A percentile compares a stretch with the other conserved stretches of the same genome.
Evolutionary conservation across 2,888 invertebrate species (phyloP).

Genomic region (Parthenolecanium corni): DNA sequence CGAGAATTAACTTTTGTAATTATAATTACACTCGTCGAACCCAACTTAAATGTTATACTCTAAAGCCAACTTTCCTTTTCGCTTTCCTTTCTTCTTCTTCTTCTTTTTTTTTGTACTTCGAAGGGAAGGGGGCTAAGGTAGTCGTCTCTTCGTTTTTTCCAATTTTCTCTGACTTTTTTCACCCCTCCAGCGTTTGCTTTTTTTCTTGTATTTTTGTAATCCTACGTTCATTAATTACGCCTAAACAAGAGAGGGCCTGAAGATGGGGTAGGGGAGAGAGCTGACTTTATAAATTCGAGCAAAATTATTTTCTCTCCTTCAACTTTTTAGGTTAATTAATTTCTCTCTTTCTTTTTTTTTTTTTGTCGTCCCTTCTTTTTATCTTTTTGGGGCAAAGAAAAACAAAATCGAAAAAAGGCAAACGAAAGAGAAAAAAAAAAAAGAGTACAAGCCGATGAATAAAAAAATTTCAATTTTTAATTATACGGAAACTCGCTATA

Average conservation of each 20-base stretch:
- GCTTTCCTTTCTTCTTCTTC: no score
- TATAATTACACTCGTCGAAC: slow-evolving; percentile 3
- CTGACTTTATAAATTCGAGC: no score
- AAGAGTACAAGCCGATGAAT: no score
- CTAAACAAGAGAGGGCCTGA: neutral
- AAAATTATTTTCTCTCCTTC: no score
- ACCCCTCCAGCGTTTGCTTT: neutral
- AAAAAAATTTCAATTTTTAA: no score
- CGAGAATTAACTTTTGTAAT: slow-evolving; percentile 16
- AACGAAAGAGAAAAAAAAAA: no score
- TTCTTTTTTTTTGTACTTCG: no score
- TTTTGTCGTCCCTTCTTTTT: neutral
- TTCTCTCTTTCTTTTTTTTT: neutral
- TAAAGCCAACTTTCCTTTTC: no score
- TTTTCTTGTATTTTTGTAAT: neutral
- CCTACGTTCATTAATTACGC: neutral
- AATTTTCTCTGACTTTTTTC: neutral
- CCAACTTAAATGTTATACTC: no score
- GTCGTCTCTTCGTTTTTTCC: neutral
- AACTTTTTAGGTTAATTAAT: neutral
- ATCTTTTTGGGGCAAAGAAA: no score
- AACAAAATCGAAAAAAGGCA: no score
- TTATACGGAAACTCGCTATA: neutral
- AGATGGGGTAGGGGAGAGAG: neutral
- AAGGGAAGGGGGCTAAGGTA: neutral